Base-by-base conservation (phyloP, 2,888 invertebrate species). In the Spatulosminthurus flaviceps region DNA sequence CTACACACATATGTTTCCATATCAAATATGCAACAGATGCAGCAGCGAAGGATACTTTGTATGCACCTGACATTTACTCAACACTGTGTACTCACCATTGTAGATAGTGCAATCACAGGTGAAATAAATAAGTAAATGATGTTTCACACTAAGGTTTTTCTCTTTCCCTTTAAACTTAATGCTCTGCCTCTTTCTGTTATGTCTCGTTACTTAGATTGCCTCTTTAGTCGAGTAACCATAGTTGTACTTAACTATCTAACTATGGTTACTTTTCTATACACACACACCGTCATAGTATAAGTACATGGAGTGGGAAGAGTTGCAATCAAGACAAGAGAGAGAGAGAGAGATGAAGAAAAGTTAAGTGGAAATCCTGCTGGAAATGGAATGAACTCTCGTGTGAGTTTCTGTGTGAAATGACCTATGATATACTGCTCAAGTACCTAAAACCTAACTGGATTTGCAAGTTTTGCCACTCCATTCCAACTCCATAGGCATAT, bases 401-500 rank as follows among this genome's bases (percentile, higher is more conserved):
- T 76, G 76, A 67, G 66, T 41, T 66, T 73, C 61, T 80, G 78
- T 78, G 80, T 80, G 78, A 80, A 80, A 80, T 80, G 80, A 76
- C 76, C 76, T 74, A 79, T 78, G 79, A 79, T 76, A 81, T 71
- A 74, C 80, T 70, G 78, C 81, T 76, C 75, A 69, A 76, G 76
- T 76, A 76, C 76, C 76, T 76, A 69, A 64, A 76, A 76, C 43
- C 67, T 76, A 83, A 84, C 84, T 84, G 84, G 84, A 84, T 84
- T 84, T 80, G 79, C 83, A 84, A 84, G 79, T 84, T 84, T 82
- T 82, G 80, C 76, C 42, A 43, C 76, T 42, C 41, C 70, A 70
- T 41, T 34, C 70, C 41, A 70, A n/a, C 41, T 64, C 64, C 64
- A 64, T 64, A 64, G 64, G 41, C 70, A 70, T 22, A 41, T 70